Conservation (phyloP, 2,797 vertebrate species). For the Lindbergichthys nudifrons region DNA sequence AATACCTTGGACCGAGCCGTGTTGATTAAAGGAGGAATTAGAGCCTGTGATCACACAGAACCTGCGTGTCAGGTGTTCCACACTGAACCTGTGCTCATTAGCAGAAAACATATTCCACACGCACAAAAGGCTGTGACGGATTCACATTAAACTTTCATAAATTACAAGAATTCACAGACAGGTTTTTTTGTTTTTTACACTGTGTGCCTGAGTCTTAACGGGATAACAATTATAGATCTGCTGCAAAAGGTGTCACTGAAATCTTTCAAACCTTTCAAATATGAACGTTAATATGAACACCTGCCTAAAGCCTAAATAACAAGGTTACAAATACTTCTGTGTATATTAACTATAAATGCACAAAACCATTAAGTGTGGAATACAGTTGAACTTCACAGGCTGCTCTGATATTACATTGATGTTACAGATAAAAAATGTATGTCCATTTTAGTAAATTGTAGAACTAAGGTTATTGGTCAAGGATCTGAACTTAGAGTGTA, state of each 20-base stretch:
- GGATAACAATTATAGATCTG: neutral
- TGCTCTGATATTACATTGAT: neutral
- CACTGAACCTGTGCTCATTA: conserved; percentile 65
- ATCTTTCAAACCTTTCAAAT: neutral
- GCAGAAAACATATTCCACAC: conserved; percentile 48
- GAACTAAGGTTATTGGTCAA: neutral
- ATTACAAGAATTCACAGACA: conserved; percentile 25
- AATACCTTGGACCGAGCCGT: conserved; percentile 82
- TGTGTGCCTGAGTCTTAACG: neutral
- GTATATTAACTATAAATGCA: neutral
- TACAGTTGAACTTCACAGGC: neutral
- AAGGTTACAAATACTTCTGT: neutral
- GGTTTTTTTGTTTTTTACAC: conserved; percentile 6
- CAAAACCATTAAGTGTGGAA: neutral
- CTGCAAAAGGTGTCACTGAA: neutral
- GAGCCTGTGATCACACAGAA: conserved; percentile 69
- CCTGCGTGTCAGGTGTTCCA: conserved; percentile 56
- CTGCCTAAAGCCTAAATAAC: neutral
- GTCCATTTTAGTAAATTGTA: neutral
- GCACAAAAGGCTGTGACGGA: conserved; percentile 20
- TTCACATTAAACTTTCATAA: conserved; percentile 44
- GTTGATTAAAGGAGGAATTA: conserved; percentile 86
- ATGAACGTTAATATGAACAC: neutral
- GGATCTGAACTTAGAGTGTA: neutral
- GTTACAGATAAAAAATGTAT: neutral